Percentiles rank a stretch among this genome's conserved stretches.
phyloP scores from a whole-genome alignment of 2,797 vertebrate species.

The Gymnocypris eckloni region DNA sequence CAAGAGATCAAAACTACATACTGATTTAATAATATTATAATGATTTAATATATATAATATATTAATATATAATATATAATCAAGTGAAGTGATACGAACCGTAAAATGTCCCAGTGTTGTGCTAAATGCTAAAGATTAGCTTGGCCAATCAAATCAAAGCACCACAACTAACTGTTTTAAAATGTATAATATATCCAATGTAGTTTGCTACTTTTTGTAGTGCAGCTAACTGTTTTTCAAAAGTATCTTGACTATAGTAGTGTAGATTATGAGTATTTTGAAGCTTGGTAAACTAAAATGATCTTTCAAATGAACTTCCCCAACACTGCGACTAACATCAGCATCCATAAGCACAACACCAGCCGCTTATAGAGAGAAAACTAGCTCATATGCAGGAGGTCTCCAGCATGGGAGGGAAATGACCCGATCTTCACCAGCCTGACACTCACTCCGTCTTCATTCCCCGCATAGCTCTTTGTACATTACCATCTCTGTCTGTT shows the following conservation, averaged over 20 bases:
- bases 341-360: slow-evolving; percentile 54
- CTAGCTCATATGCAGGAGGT: slow-evolving; percentile 47
- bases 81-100: background rate
- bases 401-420: slow-evolving; percentile 68
- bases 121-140: background rate
- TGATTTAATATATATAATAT: too few relatives aligned
- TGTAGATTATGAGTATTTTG: background rate
- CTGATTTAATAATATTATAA: too few relatives aligned
- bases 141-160: slow-evolving; percentile 7
- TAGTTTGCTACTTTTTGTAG: background rate
- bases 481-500: slow-evolving; percentile 34
- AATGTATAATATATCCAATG: background rate
- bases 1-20: too few relatives aligned
- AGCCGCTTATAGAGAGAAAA: slow-evolving; percentile 59
- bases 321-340: slow-evolving; percentile 28
- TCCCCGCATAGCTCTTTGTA: slow-evolving; percentile 33
- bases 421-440: slow-evolving; percentile 64
- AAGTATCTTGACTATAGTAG: background rate
- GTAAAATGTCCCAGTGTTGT: background rate
- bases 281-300: background rate
- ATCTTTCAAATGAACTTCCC: slow-evolving; percentile 8
- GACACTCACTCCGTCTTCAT: slow-evolving; percentile 64
- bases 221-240: background rate
- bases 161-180: background rate
- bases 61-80: too few relatives aligned